Conservation (phyloP, 2,113 vertebrate species). For the Charina bottae region DNA sequence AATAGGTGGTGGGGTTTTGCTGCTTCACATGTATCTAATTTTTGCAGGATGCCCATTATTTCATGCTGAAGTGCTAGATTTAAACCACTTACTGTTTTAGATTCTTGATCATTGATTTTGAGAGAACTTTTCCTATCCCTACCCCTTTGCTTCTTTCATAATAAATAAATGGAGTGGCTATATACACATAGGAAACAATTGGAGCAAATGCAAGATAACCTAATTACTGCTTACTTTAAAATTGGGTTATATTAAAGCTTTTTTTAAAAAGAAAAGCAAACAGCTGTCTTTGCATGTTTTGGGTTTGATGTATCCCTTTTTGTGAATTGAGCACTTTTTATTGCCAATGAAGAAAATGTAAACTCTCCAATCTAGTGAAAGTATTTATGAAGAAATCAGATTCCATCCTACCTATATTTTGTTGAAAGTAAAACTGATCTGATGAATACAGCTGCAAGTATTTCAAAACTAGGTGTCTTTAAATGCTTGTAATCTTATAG, state of each 20-base stretch:
- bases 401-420: constrained; percentile 58
- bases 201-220: constrained; percentile 61
- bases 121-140: constrained; percentile 36
- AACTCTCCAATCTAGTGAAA: constrained; percentile 51
- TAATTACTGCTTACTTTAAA: constrained; percentile 77
- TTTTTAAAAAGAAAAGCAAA: constrained; percentile 64
- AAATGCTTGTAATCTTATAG: constrained; percentile 63
- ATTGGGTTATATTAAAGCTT: constrained; percentile 78
- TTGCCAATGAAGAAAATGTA: constrained; percentile 71
- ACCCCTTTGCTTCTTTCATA: constrained; percentile 38
- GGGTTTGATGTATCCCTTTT: constrained; percentile 78
- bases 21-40: constrained; percentile 73
- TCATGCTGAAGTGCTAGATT: constrained; percentile 66
- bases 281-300: constrained; percentile 78
- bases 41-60: constrained; percentile 69
- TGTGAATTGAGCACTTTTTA: constrained; percentile 70
- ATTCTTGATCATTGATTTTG: constrained; percentile 69
- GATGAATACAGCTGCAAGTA: constrained; percentile 57
- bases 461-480: constrained; percentile 64
- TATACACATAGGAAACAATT: constrained; percentile 65
- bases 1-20: constrained; percentile 66
- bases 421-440: constrained; percentile 50
- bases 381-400: constrained; percentile 60
- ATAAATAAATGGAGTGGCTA: constrained; percentile 67
- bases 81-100: constrained; percentile 72